Evolutionary conservation across 2,888 invertebrate genomes (phyloP).

Genomic region (Patella pellucida): DNA sequence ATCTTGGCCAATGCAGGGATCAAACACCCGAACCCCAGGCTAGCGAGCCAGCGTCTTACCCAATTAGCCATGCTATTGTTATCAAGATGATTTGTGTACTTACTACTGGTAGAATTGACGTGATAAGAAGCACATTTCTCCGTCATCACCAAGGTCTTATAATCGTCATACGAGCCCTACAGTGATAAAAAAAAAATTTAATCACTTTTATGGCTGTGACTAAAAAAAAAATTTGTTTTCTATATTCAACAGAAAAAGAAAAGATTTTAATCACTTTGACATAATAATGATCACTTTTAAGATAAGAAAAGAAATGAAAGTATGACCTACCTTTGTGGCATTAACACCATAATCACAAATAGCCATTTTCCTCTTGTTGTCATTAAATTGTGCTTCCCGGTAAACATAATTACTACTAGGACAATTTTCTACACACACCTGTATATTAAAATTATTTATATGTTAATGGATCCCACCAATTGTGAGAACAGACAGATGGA

Average conservation of each 20-base stretch:
- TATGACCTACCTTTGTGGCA: not conserved
- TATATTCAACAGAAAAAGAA: too few relatives aligned
- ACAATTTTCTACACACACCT: conserved; percentile 80
- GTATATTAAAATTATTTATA: conserved; percentile 7
- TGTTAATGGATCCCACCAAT: not conserved
- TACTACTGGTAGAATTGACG: conserved; percentile 79
- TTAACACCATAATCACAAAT: conserved; percentile 75
- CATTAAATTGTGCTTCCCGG: conserved; percentile 34
- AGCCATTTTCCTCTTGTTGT: conserved; percentile 71
- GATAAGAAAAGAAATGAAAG: too few relatives aligned
- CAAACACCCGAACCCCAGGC: too few relatives aligned
- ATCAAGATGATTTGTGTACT: not conserved
- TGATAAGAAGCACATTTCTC: conserved; percentile 80
- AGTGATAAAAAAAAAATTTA: not conserved
- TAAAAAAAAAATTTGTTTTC: too few relatives aligned
- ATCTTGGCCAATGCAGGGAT: too few relatives aligned
- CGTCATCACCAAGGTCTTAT: conserved; percentile 71
- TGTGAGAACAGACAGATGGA: not conserved
- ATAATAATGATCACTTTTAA: too few relatives aligned
- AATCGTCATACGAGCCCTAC: not conserved
- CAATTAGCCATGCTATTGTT: too few relatives aligned
- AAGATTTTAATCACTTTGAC: too few relatives aligned
- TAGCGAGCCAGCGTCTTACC: too few relatives aligned
- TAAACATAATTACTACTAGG: conserved; percentile 73
- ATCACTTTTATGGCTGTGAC: too few relatives aligned